A percentile compares a stretch with the other conserved stretches of the same genome.
phyloP scores from a whole-genome alignment of 2,113 vertebrate species.

The Gulo gulo region DNA sequence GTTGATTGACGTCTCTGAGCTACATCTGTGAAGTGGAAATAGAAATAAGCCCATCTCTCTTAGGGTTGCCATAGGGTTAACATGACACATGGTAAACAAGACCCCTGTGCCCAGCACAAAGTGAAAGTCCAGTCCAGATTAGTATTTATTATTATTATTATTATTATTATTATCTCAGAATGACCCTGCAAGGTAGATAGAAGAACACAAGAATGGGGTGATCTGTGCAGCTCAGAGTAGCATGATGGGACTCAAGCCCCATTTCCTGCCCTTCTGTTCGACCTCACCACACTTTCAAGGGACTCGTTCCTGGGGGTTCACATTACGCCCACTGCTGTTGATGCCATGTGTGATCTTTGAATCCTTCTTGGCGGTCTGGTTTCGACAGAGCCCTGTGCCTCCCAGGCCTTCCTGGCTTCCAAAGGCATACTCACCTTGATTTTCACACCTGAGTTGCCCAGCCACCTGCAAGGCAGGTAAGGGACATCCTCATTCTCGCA shows the following conservation, averaged over 20 bases:
- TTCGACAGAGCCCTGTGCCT: fast-evolving
- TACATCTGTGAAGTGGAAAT: background rate
- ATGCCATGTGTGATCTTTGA: background rate
- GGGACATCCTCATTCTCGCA: background rate
- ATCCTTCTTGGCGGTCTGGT: background rate
- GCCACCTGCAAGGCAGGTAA: background rate
- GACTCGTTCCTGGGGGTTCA: background rate
- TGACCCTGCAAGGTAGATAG: background rate
- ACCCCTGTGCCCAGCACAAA: background rate
- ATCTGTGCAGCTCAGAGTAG: fast-evolving
- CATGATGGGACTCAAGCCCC: fast-evolving
- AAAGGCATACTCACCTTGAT: background rate
- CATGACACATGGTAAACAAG: background rate
- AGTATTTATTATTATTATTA: background rate
- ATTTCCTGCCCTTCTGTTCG: background rate
- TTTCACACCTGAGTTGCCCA: background rate
- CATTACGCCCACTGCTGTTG: fast-evolving
- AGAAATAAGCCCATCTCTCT: background rate
- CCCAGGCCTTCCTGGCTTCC: background rate
- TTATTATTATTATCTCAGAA: background rate
- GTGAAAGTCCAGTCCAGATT: background rate
- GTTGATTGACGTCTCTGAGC: background rate
- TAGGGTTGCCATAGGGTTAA: background rate
- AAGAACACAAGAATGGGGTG: background rate
- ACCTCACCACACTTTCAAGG: background rate